Evolutionary conservation across 2,113 vertebrate genomes (phyloP).

Genomic region (Scortum barcoo): DNA sequence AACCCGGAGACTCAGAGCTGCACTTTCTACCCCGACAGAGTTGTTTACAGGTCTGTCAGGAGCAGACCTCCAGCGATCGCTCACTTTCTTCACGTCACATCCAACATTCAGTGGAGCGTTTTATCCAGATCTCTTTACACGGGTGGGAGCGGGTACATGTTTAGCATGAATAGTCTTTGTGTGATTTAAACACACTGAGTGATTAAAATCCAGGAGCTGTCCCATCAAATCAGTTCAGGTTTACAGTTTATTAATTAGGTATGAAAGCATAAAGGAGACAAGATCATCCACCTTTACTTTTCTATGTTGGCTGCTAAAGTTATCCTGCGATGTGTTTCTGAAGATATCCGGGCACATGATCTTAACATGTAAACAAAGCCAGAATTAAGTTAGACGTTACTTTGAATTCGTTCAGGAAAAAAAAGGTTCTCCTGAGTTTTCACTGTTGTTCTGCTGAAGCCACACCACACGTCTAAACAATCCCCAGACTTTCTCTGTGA

Average conservation of each 20-base stretch:
- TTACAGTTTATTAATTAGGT: background rate
- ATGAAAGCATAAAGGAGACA: too few relatives aligned
- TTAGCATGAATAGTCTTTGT: constrained; percentile 15
- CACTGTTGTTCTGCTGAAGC: background rate
- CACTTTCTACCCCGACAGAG: constrained; percentile 72
- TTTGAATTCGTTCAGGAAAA: background rate
- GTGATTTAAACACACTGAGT: background rate
- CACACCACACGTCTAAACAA: background rate
- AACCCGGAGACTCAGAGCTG: constrained; percentile 78
- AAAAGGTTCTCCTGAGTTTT: background rate
- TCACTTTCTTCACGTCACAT: background rate
- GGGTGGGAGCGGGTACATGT: constrained; percentile 45
- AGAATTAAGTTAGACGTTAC: background rate
- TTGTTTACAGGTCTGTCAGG: constrained; percentile 80
- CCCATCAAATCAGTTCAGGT: background rate
- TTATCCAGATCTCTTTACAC: constrained; percentile 40
- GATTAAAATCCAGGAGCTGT: background rate
- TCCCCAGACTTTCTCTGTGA: background rate
- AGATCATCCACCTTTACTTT: too few relatives aligned
- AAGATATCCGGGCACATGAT: too few relatives aligned
- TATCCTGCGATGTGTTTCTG: background rate
- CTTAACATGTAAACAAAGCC: background rate
- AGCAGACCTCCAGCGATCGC: background rate
- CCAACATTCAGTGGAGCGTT: constrained; percentile 2
- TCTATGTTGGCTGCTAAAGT: background rate